A percentile compares a stretch with the other conserved stretches of the same genome.
Evolutionary conservation across 2,888 invertebrate genomes (phyloP).

Genomic region (Agriopis aurantiaria): DNA sequence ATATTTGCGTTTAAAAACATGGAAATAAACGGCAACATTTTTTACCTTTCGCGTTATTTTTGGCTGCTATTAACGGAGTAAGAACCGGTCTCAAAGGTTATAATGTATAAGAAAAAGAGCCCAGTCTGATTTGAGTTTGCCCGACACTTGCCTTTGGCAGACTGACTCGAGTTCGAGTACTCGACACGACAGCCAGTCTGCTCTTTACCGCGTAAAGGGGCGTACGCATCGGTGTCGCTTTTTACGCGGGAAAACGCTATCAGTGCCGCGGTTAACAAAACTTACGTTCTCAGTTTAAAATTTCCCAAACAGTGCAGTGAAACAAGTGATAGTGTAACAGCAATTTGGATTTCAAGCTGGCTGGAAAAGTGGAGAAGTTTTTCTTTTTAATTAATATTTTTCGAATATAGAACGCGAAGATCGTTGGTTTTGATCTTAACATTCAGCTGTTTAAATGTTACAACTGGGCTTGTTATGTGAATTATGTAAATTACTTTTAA

Average conservation of each 20-base stretch:
- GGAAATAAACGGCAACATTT: slow-evolving; percentile 35
- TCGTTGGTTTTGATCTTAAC: slow-evolving; percentile 55
- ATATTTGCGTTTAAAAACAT: slow-evolving; percentile 22
- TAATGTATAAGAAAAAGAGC: slow-evolving; percentile 54
- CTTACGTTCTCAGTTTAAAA: slow-evolving; percentile 38
- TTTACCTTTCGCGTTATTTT: slow-evolving; percentile 58
- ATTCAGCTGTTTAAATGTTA: slow-evolving; percentile 48
- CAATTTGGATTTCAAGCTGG: slow-evolving; percentile 34
- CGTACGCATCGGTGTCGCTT: slow-evolving; percentile 59
- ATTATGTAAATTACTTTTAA: slow-evolving; percentile 56
- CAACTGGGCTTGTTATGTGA: slow-evolving; percentile 23
- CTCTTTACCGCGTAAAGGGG: slow-evolving; percentile 51
- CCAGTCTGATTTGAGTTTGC: slow-evolving; percentile 37
- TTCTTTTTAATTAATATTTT: slow-evolving; percentile 25
- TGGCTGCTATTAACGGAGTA: slow-evolving; percentile 60
- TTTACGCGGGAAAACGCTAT: slow-evolving; percentile 66
- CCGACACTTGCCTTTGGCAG: slow-evolving; percentile 49
- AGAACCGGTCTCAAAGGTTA: slow-evolving; percentile 70
- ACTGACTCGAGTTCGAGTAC: no score
- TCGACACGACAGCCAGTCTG: slow-evolving; percentile 55
- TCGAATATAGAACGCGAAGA: slow-evolving; percentile 56
- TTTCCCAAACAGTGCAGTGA: slow-evolving; percentile 36
- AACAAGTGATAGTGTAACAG: slow-evolving; percentile 38
- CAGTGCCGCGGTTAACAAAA: slow-evolving; percentile 48
- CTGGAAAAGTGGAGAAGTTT: slow-evolving; percentile 33